phyloP scores from a whole-genome alignment of 2,113 vertebrate genomes.

The Pitta sordida region DNA sequence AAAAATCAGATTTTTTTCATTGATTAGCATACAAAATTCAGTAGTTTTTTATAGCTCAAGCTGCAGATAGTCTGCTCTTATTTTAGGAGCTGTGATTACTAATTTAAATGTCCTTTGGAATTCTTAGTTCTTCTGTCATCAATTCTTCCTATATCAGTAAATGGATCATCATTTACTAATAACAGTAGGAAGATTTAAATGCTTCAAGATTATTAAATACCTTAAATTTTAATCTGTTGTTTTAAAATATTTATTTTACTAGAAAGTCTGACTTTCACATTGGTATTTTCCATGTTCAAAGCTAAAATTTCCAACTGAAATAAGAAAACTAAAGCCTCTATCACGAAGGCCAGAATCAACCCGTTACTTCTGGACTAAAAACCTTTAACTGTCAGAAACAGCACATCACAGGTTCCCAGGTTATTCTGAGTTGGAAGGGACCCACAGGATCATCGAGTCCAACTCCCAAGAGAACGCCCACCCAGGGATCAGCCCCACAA shows the following conservation, averaged over 20 bases:
- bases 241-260: constrained; percentile 46
- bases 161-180: constrained; percentile 25
- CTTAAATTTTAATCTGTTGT: constrained; percentile 22
- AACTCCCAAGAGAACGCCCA: too few relatives aligned
- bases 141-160: background rate
- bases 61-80: background rate
- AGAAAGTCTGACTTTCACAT: background rate
- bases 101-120: constrained; percentile 7
- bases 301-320: background rate
- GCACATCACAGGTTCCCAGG: too few relatives aligned
- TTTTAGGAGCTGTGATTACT: background rate
- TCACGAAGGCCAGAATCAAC: background rate
- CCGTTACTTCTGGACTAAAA: background rate
- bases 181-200: background rate
- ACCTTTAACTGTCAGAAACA: background rate
- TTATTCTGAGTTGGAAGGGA: too few relatives aligned
- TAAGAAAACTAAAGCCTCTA: background rate
- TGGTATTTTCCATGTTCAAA: background rate
- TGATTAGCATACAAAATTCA: background rate
- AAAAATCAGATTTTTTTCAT: background rate
- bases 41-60: background rate
- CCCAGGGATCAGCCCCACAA: too few relatives aligned
- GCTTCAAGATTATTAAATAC: background rate
- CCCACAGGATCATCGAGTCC: too few relatives aligned
- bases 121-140: background rate